Evolutionary conservation across 2,113 vertebrate species (phyloP).

Genomic region (Melanostigma gelatinosum): DNA sequence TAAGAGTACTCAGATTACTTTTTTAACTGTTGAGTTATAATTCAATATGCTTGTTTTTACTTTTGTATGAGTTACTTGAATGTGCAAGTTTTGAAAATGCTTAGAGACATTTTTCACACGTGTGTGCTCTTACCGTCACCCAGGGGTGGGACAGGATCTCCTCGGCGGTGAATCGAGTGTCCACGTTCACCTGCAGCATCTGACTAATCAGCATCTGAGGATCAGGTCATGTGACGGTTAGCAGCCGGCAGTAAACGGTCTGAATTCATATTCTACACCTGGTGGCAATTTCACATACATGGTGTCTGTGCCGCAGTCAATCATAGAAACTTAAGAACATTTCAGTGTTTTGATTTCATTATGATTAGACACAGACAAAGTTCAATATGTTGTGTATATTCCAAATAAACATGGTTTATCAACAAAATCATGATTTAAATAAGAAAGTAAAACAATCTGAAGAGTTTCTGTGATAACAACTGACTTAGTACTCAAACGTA

Average conservation of each 20-base stretch:
- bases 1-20: not conserved
- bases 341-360: too few species aligned
- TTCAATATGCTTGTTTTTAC: not conserved
- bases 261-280: not conserved
- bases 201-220: constrained; percentile 93
- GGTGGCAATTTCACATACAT: too few species aligned
- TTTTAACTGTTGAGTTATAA: not conserved
- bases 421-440: too few species aligned
- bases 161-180: constrained; percentile 93
- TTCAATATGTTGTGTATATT: too few species aligned
- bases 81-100: not conserved
- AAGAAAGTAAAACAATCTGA: too few species aligned
- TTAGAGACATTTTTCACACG: not conserved
- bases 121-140: constrained; percentile 90
- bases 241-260: not conserved
- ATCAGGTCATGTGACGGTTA: constrained; percentile 46
- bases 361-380: too few species aligned
- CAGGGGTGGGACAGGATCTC: constrained; percentile 94
- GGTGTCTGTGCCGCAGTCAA: too few species aligned
- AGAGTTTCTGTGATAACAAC: too few species aligned
- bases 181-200: constrained; percentile 97
- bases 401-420: too few species aligned
- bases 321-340: too few species aligned
- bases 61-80: not conserved
- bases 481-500: too few species aligned